Conservation (phyloP, 2,797 vertebrate species). For the Urophycis tenuis region DNA sequence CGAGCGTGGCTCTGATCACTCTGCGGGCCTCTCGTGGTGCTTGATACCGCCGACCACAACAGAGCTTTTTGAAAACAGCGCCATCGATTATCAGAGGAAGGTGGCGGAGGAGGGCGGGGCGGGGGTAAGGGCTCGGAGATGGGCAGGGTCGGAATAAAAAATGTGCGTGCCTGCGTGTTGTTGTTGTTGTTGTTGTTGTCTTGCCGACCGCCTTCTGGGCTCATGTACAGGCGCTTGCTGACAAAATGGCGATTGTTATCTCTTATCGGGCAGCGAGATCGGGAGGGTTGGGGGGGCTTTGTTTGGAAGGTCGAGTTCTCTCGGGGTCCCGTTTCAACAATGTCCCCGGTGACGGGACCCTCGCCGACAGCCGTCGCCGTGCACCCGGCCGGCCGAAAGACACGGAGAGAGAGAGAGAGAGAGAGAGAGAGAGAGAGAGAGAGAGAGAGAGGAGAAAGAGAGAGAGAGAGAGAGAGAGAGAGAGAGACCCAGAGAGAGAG, state of each 20-base stretch:
- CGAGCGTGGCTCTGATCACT: slow-evolving; percentile 57
- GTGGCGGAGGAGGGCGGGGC: not conserved
- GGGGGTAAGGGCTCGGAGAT: not conserved
- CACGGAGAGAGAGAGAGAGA: slow-evolving; percentile 1
- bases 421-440: slow-evolving; percentile 19
- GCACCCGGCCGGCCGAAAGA: slow-evolving; percentile 33
- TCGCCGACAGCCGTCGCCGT: slow-evolving; percentile 41
- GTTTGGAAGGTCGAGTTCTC: slow-evolving; percentile 45
- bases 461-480: not conserved
- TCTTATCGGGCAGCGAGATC: slow-evolving; percentile 49
- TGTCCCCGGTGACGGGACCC: slow-evolving; percentile 41
- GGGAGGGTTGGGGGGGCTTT: no score
- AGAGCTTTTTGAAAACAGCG: slow-evolving; percentile 53
- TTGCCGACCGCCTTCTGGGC: slow-evolving; percentile 46
- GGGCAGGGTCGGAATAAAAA: slow-evolving; percentile 53
- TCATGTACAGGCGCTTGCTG: slow-evolving; percentile 54
- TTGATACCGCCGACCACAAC: slow-evolving; percentile 38
- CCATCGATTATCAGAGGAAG: slow-evolving; percentile 56
- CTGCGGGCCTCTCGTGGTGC: slow-evolving; percentile 38
- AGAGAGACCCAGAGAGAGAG: not conserved
- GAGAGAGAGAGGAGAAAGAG: slow-evolving; percentile 9
- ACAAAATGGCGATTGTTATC: slow-evolving; percentile 65
- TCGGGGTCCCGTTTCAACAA: slow-evolving; percentile 41
- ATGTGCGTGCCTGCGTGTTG: slow-evolving; percentile 30
- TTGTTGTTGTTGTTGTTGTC: slow-evolving; percentile 29